A percentile compares a stretch with the other conserved stretches of the same genome.
phyloP scores from a whole-genome alignment of 1,140 invertebrate species.

The Periplaneta americana region DNA sequence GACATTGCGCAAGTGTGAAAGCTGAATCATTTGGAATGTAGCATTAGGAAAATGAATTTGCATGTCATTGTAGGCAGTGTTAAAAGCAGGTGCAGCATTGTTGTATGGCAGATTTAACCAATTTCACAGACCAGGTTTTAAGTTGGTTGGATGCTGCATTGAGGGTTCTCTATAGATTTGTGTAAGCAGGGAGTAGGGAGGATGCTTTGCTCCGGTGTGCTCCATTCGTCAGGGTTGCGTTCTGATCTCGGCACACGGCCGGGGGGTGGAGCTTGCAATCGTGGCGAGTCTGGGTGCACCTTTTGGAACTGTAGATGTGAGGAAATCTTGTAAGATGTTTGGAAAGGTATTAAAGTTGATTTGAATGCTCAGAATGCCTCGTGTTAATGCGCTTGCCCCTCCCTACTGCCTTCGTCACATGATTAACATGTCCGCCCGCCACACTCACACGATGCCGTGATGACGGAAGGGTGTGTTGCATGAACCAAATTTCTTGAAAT shows the following conservation, averaged over 20 bases:
- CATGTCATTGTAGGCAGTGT: background rate
- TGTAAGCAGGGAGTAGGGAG: slow-evolving; percentile 23
- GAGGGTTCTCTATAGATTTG: slow-evolving; percentile 11
- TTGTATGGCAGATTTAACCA: background rate
- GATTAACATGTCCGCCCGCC: slow-evolving; percentile 24
- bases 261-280: background rate
- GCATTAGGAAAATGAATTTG: slow-evolving; percentile 2
- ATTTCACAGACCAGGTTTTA: background rate
- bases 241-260: background rate
- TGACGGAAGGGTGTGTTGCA: slow-evolving; percentile 24
- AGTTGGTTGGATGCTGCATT: background rate
- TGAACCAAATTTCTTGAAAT: slow-evolving; percentile 19
- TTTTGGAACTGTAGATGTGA: slow-evolving; percentile 14
- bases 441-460: slow-evolving; percentile 20
- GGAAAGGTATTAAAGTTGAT: slow-evolving; percentile 20
- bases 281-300: slow-evolving; percentile 14
- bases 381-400: slow-evolving; percentile 20
- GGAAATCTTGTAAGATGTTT: slow-evolving; percentile 18
- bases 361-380: slow-evolving; percentile 19
- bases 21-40: background rate
- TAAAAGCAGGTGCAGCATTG: background rate
- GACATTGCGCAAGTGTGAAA: slow-evolving; percentile 4
- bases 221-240: background rate
- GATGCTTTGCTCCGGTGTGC: slow-evolving; percentile 13
- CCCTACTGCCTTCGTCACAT: slow-evolving; percentile 23